Base-by-base conservation (phyloP, 2,797 vertebrate genomes). In the Scarus forsteni region DNA sequence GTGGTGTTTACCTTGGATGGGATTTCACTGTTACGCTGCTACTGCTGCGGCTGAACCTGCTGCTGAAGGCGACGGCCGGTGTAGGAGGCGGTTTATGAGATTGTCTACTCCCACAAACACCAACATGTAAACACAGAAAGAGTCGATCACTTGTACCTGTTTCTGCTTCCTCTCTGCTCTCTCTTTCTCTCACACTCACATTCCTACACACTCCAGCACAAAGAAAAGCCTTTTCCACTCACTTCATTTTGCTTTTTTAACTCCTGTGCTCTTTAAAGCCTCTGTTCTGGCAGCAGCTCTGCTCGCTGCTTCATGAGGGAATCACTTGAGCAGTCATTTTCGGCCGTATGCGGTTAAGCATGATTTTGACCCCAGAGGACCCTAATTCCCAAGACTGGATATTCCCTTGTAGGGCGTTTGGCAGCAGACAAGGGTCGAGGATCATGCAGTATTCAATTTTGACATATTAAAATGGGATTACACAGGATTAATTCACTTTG, bases 1-100 rank as follows among this genome's bases (percentile, higher is more conserved):
- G 66, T 1, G 35, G 60, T 88, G 85, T 92, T 93, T 89, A 66
- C 60, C 73, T 92, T 93, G 84, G 88, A 85, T 89, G 86, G 59
- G 55, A 80, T 91, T 91, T 88, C 88, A 84, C 54, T 66, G 59
- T 73, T 77, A 44, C 55, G 8, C 66, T 39, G 11, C 70, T 46
- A 49, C 65, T 13, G 5, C 73, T 65, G 67, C 63, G 36, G 60
- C 66, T 55, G 57, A 44, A 74, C 64, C 60, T 82, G 68, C 54
- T 13, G 70, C 67, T 53, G 16, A 43, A 70, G 65, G 74, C 44
- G 19, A n/a, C 0, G 63, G 80, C 63, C 3, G 63, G 53, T 15
- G 63, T 19, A 52, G 46, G 34, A 42, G 65, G 1, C 1, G 35
- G 14, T 73, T 77, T 69, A 51, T 52, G 43, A 11, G 63, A 72